Conservation (phyloP, 1,140 invertebrate species). For the Delia radicum region DNA sequence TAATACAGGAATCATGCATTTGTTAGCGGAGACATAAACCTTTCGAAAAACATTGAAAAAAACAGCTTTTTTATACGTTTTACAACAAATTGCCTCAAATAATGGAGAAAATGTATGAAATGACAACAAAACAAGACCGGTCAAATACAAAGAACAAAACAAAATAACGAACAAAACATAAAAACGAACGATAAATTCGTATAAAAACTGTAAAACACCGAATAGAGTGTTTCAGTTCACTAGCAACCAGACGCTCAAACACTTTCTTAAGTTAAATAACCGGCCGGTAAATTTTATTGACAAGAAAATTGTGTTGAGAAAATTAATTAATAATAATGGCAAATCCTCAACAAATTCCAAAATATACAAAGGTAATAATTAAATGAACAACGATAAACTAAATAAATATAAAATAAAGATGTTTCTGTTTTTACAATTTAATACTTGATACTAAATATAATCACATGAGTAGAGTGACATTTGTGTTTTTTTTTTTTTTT, state of each 20-base stretch:
- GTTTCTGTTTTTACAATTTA: too few species aligned
- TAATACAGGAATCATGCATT: too few species aligned
- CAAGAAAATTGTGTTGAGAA: neutral
- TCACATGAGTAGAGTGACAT: too few species aligned
- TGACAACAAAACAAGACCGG: neutral
- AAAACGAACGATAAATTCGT: neutral
- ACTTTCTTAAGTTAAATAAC: neutral
- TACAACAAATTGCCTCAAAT: too few species aligned
- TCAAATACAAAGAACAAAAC: neutral
- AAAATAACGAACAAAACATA: neutral
- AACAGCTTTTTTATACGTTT: too few species aligned
- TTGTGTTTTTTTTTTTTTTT: too few species aligned
- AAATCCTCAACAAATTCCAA: slow-evolving; percentile 45
- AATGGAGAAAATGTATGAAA: too few species aligned
- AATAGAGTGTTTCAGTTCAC: neutral
- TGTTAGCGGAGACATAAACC: too few species aligned
- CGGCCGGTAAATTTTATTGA: neutral
- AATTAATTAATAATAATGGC: slow-evolving; percentile 39
- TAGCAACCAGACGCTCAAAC: too few species aligned
- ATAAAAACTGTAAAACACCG: neutral
- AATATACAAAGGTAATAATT: slow-evolving; percentile 53
- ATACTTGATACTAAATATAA: too few species aligned
- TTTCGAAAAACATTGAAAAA: too few species aligned
- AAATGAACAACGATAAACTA: neutral
- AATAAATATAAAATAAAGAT: neutral